phyloP scores from a whole-genome alignment of 1,140 invertebrate species.

The Pemphigus obesinymphae region DNA sequence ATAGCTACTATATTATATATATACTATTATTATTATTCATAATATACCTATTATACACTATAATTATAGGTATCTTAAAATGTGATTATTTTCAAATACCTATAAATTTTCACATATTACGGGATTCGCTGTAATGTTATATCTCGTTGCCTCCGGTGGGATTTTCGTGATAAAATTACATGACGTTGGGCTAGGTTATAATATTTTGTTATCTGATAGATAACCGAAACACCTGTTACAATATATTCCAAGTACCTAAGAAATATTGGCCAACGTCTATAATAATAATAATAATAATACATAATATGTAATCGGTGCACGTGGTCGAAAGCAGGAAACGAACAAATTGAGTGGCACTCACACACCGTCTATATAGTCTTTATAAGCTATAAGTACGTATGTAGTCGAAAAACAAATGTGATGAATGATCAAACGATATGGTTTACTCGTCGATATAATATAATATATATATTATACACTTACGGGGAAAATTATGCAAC shows the following conservation, averaged over 20 bases:
- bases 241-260: too few species aligned
- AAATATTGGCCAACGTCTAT: neutral
- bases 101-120: too few species aligned
- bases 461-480: too few species aligned
- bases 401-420: neutral
- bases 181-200: neutral
- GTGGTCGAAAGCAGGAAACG: neutral
- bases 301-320: neutral
- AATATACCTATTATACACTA: too few species aligned
- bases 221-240: neutral
- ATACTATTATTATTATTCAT: too few species aligned
- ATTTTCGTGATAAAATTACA: neutral
- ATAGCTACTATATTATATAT: neutral
- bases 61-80: too few species aligned
- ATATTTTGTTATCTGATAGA: neutral
- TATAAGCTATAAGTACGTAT: neutral
- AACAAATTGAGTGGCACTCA: neutral
- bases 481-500: neutral
- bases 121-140: neutral
- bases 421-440: neutral
- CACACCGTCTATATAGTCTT: too few species aligned
- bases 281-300: too few species aligned
- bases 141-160: neutral
- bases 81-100: too few species aligned
- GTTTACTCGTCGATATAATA: neutral